A percentile compares a stretch with the other conserved stretches of the same genome.
phyloP scores from a whole-genome alignment of 2,888 invertebrate genomes.

The Rosalia funebris region DNA sequence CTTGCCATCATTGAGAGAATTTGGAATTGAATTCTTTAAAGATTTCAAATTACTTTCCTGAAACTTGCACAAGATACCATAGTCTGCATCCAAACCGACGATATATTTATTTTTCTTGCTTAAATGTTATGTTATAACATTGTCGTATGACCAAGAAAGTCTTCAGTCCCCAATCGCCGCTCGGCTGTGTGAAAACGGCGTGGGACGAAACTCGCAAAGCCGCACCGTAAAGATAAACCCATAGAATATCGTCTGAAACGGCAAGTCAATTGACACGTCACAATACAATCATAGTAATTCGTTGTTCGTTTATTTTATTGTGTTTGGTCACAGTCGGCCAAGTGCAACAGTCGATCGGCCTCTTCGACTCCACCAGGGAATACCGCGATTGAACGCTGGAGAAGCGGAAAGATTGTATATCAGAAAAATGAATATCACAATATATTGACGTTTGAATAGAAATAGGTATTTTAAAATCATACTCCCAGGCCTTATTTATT shows the following conservation, averaged over 20 bases:
- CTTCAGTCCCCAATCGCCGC: too few species aligned
- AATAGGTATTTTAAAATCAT: slow-evolving; percentile 22
- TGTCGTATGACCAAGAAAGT: too few species aligned
- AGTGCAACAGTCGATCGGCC: slow-evolving; percentile 15
- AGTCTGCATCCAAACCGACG: too few species aligned
- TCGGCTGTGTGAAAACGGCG: slow-evolving; percentile 12
- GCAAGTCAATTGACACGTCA: slow-evolving; percentile 54
- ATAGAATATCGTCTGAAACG: slow-evolving; percentile 29
- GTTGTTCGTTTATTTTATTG: slow-evolving; percentile 53
- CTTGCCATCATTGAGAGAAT: too few species aligned
- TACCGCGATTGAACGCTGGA: slow-evolving; percentile 3
- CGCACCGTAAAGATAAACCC: slow-evolving; percentile 24
- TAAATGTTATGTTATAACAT: too few species aligned
- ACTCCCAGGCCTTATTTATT: slow-evolving; percentile 18
- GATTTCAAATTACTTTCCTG: too few species aligned
- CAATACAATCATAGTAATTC: slow-evolving; percentile 53
- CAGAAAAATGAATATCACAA: slow-evolving; percentile 26
- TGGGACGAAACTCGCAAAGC: slow-evolving; percentile 12
- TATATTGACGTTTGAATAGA: slow-evolving; percentile 28
- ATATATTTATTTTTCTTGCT: too few species aligned
- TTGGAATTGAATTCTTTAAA: too few species aligned
- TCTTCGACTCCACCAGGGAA: background rate
- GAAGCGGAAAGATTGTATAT: slow-evolving; percentile 15
- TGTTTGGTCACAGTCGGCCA: slow-evolving; percentile 40
- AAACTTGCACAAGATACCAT: too few species aligned